Conservation (phyloP, 2,113 vertebrate species). For the Tretioscincus oriximinensis region DNA sequence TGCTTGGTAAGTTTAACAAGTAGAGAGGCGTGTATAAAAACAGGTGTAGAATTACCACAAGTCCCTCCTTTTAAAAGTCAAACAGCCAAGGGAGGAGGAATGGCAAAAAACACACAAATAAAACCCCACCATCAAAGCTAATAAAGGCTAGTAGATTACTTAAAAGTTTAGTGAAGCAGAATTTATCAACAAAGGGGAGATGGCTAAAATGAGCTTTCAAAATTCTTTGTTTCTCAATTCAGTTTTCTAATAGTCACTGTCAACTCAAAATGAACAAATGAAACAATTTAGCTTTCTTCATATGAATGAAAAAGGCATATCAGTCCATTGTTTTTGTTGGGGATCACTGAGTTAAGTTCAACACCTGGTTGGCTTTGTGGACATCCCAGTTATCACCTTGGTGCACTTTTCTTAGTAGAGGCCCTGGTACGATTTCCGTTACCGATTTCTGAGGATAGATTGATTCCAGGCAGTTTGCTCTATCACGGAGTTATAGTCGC, state of each 20-base stretch:
- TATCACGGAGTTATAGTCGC: too few species aligned
- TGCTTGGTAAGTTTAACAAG: constrained; percentile 81
- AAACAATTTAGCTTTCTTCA: neutral
- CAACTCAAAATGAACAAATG: constrained; percentile 11
- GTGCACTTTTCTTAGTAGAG: too few species aligned
- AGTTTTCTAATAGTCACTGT: constrained; percentile 39
- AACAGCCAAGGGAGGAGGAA: constrained; percentile 51
- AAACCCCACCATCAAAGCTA: constrained; percentile 11
- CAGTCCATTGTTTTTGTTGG: neutral
- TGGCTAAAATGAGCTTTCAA: neutral
- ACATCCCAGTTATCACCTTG: too few species aligned
- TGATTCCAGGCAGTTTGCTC: too few species aligned
- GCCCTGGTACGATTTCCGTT: too few species aligned
- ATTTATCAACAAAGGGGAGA: constrained; percentile 28
- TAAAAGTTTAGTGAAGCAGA: constrained; percentile 43
- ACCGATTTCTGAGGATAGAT: too few species aligned
- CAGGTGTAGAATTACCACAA: constrained; percentile 89
- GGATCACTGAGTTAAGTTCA: too few species aligned
- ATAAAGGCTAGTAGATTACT: constrained; percentile 36
- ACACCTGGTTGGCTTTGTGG: too few species aligned
- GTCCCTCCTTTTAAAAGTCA: constrained; percentile 77
- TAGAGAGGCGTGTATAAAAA: constrained; percentile 76
- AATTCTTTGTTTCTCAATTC: constrained; percentile 27
- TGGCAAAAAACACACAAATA: constrained; percentile 30
- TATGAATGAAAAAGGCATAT: neutral